phyloP scores from a whole-genome alignment of 1,140 invertebrate genomes.

The Nylanderia fulva region DNA sequence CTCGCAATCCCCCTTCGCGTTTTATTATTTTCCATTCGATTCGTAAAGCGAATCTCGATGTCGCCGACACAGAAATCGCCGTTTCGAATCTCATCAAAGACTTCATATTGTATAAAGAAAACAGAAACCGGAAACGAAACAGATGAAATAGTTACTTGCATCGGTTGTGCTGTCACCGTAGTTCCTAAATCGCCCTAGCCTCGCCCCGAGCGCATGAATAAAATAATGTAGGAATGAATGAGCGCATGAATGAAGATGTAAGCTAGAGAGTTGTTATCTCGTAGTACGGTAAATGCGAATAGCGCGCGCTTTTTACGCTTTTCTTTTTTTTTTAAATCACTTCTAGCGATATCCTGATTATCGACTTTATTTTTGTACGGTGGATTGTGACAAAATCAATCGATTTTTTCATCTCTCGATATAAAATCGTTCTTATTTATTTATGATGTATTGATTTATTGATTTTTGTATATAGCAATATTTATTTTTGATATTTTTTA shows the following conservation, averaged over 20 bases:
- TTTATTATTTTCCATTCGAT: conserved; percentile 56
- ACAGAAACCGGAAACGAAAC: conserved; percentile 69
- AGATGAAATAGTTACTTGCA: conserved; percentile 85
- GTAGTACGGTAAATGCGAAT: conserved; percentile 69
- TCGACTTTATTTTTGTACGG: too few species aligned
- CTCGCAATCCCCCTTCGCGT: background rate
- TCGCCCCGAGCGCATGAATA: conserved; percentile 81
- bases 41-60: conserved; percentile 30
- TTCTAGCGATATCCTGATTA: conserved; percentile 19
- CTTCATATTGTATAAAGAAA: conserved; percentile 71
- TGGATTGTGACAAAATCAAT: background rate
- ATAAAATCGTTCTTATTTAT: too few species aligned
- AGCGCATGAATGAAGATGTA: background rate
- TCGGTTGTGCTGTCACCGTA: conserved; percentile 86
- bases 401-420: background rate
- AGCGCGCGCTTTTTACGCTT: conserved; percentile 27
- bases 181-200: conserved; percentile 86
- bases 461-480: background rate
- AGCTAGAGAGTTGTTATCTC: conserved; percentile 51
- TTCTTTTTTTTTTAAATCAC: conserved; percentile 15
- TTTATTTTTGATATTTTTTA: conserved; percentile 9
- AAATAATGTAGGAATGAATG: conserved; percentile 42
- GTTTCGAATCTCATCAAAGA: conserved; percentile 62
- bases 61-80: conserved; percentile 67
- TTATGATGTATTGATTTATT: too few species aligned